phyloP scores from a whole-genome alignment of 2,113 vertebrate species.

The Macroglossus sobrinus region DNA sequence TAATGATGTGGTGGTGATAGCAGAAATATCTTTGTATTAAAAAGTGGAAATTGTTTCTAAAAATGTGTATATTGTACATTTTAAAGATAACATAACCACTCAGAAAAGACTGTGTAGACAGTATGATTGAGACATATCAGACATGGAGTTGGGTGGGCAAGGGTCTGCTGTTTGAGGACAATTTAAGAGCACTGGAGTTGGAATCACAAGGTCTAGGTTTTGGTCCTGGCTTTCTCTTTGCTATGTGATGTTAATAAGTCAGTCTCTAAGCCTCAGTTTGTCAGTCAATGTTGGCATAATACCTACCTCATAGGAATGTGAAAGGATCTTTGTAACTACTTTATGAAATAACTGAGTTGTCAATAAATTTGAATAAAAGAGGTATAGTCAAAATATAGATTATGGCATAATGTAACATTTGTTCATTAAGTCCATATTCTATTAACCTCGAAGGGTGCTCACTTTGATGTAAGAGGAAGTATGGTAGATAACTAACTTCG shows the following conservation, averaged over 20 bases:
- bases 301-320: slow-evolving; percentile 21
- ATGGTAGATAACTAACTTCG: background rate
- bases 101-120: background rate
- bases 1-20: background rate
- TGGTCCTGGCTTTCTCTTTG: background rate
- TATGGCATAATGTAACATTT: background rate
- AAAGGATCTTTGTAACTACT: background rate
- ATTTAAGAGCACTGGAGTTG: background rate
- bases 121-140: background rate
- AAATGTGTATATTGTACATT: background rate
- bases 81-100: background rate
- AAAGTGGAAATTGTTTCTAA: background rate
- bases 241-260: background rate
- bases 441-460: background rate
- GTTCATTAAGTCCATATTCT: background rate
- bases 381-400: background rate
- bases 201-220: background rate
- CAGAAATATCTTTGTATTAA: slow-evolving; percentile 39
- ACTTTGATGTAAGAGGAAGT: background rate
- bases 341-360: slow-evolving; percentile 36
- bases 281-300: background rate
- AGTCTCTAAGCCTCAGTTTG: background rate
- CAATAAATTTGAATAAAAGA: slow-evolving; percentile 21
- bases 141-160: background rate
- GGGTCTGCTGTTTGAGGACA: background rate